These are phyloP conservation scores for Spodoptera litura DNA, from an alignment of 1,140 invertebrate species.

Conservation along the genomic window DNA sequence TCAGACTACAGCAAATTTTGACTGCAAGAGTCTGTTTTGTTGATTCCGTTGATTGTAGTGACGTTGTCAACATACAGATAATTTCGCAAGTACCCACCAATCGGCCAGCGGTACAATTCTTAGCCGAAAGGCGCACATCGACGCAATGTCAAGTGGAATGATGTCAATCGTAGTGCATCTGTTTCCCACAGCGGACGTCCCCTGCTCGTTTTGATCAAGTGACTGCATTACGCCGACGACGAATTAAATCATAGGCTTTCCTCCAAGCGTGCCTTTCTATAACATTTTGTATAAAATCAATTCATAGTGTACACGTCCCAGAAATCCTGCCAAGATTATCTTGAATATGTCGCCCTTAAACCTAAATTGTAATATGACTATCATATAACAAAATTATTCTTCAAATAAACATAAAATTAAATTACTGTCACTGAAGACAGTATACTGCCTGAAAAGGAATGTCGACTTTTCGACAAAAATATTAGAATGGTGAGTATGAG, in stretches of 20 bases:
- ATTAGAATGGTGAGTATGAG: slow-evolving; percentile 61
- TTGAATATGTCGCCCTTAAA: slow-evolving; percentile 63
- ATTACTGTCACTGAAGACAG: slow-evolving; percentile 47
- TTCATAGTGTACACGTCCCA: slow-evolving; percentile 63
- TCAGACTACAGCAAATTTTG: slow-evolving; percentile 29
- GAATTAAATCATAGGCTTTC: slow-evolving; percentile 82
- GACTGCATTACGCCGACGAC: slow-evolving; percentile 77
- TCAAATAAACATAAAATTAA: slow-evolving; percentile 56
- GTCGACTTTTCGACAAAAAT: slow-evolving; percentile 60
- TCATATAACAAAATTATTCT: slow-evolving; percentile 65
- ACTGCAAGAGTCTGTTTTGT: slow-evolving; percentile 3
- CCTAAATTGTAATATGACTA: slow-evolving; percentile 62
- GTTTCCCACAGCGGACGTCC: slow-evolving; percentile 61
- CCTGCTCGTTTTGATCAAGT: slow-evolving; percentile 61
- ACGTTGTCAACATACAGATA: slow-evolving; percentile 43
- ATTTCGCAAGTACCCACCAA: slow-evolving; percentile 39
- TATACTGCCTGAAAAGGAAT: slow-evolving; percentile 69
- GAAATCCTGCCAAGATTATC: slow-evolving; percentile 54
- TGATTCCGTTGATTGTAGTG: slow-evolving; percentile 17
- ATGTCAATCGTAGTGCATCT: slow-evolving; percentile 35
- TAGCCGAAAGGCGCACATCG: slow-evolving; percentile 8
- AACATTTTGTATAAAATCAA: slow-evolving; percentile 84
- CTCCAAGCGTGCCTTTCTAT: slow-evolving; percentile 83
- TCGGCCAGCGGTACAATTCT: background rate
- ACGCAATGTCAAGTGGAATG: slow-evolving; percentile 43